Evolutionary conservation across 2,113 vertebrate species (phyloP), one percentile per base, ranked within the genome.

Genomic region (Hyperopisus bebe): DNA sequence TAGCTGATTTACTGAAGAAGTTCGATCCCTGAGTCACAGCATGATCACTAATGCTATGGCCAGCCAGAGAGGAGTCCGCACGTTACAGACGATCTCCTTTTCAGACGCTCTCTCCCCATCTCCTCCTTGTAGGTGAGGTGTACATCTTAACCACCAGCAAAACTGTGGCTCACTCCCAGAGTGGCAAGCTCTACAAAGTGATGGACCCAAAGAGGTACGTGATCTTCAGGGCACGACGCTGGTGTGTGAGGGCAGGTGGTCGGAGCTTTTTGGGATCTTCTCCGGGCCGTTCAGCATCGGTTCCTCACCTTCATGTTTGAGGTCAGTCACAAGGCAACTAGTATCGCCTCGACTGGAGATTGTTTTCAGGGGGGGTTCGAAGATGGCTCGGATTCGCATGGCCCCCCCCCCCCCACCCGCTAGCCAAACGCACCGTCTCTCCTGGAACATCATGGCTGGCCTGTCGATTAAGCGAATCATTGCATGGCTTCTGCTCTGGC

Each of bases 111-210:
- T 87, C 90, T 92, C 74, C 93, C 91, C 3, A 21, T 47, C 8
- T 47, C 47, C 82, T 47, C 82, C 82, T 91, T 92, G 93, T 95
- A 99, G 98, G 98, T 94, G 98, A 99, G 94, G 95, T 99, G 91
- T 99, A 99, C 93, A 96, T 99, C 91, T 95, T 99, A 93, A 97
- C 98, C 62, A 99, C 96, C 93, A 98, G 97, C 95, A 99, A 99
- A 97, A 99, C 96, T 92, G 95, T 97, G 97, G 96, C 95, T 39
- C 98, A 99, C 93, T 96, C 97, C 89, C 96, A 98, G 94, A 99
- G 97, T 0, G 98, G 98, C 93, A 99, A 98, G 93, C 97, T 99
- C 93, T 99, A 98, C 96, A 99, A 98, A 93, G 96, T 99, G 62
- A 50, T 99, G 90, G 98, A 99, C 92, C 98, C 98, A 1, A 99